Evolutionary conservation across 2,888 invertebrate species (phyloP).

Genomic region (Stenodera caucasica): DNA sequence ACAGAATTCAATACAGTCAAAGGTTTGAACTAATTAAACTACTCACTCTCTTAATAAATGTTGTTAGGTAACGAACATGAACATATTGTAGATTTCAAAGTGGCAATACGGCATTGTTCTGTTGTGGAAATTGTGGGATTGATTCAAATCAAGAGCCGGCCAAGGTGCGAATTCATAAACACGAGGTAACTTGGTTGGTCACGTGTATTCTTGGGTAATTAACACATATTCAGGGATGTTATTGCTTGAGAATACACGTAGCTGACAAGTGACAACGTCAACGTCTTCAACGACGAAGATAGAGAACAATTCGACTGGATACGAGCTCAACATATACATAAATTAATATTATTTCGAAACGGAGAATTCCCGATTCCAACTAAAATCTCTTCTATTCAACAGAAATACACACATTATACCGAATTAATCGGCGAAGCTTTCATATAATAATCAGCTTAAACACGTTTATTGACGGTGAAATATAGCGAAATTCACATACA

Average conservation of each 20-base stretch:
- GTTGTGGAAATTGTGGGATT: too few species aligned
- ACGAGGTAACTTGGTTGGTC: constrained; percentile 77
- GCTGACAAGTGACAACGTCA: constrained; percentile 73
- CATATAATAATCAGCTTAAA: constrained; percentile 5
- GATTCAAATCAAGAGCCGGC: neutral
- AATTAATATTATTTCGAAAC: neutral
- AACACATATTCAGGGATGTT: constrained; percentile 94
- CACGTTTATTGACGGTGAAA: neutral
- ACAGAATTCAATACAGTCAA: constrained; percentile 25
- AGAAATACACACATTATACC: neutral
- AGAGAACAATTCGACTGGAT: neutral
- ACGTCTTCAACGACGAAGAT: constrained; percentile 22
- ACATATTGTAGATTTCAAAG: neutral
- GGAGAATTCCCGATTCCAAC: neutral
- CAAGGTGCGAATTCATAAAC: neutral
- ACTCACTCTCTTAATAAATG: constrained; percentile 26
- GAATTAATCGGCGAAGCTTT: constrained; percentile 3
- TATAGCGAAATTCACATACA: neutral
- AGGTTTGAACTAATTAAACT: constrained; percentile 40
- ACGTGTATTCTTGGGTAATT: constrained; percentile 99
- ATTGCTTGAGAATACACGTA: constrained; percentile 99
- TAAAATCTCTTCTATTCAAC: neutral
- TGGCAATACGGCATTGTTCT: neutral
- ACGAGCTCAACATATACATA: neutral
- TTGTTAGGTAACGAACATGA: constrained; percentile 33